phyloP scores from a whole-genome alignment of 2,888 invertebrate genomes.

The Trissolcus japonicus region DNA sequence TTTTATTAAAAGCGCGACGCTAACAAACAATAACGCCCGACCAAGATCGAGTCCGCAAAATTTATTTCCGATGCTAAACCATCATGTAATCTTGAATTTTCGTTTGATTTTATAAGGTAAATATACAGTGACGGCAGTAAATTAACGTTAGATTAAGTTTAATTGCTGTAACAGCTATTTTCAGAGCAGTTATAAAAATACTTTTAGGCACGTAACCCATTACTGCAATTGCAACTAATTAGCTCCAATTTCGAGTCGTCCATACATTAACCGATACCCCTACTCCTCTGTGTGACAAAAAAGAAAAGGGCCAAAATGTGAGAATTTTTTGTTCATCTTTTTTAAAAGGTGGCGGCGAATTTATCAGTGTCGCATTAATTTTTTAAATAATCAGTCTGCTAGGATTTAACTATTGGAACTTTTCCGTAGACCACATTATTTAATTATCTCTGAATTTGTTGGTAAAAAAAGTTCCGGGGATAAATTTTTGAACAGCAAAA shows the following conservation, averaged over 20 bases:
- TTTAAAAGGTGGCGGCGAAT: conserved; percentile 22
- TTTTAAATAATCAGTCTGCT: background rate
- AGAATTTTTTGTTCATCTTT: conserved; percentile 6
- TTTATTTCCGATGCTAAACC: conserved; percentile 31
- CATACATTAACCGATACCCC: conserved; percentile 30
- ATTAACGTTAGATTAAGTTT: conserved; percentile 51
- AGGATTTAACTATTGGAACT: conserved; percentile 28
- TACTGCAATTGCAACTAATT: conserved; percentile 57
- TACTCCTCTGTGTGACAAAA: conserved; percentile 1
- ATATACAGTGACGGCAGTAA: conserved; percentile 47
- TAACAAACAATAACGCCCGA: conserved; percentile 24
- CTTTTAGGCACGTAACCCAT: conserved; percentile 56
- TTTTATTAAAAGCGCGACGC: conserved; percentile 14
- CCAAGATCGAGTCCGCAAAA: conserved; percentile 11
- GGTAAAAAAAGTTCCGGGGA: too few relatives aligned
- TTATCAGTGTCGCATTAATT: too few relatives aligned
- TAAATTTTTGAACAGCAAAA: too few relatives aligned
- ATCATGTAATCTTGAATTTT: conserved; percentile 45
- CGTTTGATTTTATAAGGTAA: conserved; percentile 42
- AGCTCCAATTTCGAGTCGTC: conserved; percentile 50
- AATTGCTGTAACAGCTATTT: conserved; percentile 56
- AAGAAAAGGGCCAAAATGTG: conserved; percentile 14
- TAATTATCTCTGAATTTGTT: conserved; percentile 22
- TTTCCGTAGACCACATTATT: conserved; percentile 37
- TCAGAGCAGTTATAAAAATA: conserved; percentile 54